Base-by-base conservation (phyloP, 2,113 vertebrate species). In the Pungitius pungitius region DNA sequence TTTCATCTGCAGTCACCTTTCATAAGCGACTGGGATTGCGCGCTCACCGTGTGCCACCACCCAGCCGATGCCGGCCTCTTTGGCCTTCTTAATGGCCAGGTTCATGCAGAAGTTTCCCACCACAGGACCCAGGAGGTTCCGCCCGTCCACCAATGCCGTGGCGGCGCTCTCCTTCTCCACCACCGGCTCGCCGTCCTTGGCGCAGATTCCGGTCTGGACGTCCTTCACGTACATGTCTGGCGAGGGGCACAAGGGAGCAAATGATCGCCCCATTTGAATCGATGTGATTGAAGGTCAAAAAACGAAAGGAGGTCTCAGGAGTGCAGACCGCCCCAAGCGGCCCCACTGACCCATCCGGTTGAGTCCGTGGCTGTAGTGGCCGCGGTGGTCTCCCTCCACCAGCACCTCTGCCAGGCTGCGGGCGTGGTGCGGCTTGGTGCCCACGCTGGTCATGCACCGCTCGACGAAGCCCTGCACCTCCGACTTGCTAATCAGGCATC, bases 61-160 rank as follows among this genome's bases (percentile, higher is more conserved):
- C 93, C 93, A 95, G 85, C 93, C 93, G 7, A 94, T 89, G 57
- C 94, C 93, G 1, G 77, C 87, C 0, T 93, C 77, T 63, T 75
- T 90, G 59, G 93, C 94, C 78, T 94, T 95, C 72, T 88, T 88
- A 9, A 95, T 87, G 65, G 94, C 93, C 80, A 95, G 79, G 37
- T 87, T 75, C 93, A 94, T 95, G 84, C 94, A 94, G 89, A 90
- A 94, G 85, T 94, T 94, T 40, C 94, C 94, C 61, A 95, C 93
- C 72, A 94, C 93, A 0, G 94, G 94, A 3, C 94, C 94, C 69
- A 94, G 83, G 14, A 94, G 85, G 84, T 94, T 95, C 33, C 52
- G 88, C 51, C 93, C 94, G 22, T 95, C 73, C 51, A 95, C 93
- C 68, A 95, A 82, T 0, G 93, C 93, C 1, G 93, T 95, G 68